Evolutionary conservation across 2,113 vertebrate species (phyloP).

Genomic region (Machaerirhynchus nigripectus): DNA sequence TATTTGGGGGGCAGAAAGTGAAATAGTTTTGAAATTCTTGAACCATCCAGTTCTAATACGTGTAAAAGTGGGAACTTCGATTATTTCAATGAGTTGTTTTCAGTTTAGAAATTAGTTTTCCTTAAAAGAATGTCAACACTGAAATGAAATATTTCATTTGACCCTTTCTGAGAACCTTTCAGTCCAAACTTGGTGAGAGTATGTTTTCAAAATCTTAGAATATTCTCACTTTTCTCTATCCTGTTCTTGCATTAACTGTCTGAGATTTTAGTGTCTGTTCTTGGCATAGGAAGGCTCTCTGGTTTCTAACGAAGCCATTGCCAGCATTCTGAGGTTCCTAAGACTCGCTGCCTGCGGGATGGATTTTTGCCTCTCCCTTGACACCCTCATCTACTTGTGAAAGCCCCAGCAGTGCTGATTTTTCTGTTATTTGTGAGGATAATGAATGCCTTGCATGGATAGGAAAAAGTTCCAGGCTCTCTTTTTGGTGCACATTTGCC

Average conservation of each 20-base stretch:
- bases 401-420: slow-evolving; percentile 52
- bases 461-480: slow-evolving; percentile 26
- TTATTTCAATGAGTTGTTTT: slow-evolving; percentile 31
- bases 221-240: slow-evolving; percentile 42
- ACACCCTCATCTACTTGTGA: slow-evolving; percentile 59
- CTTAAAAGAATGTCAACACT: slow-evolving; percentile 49
- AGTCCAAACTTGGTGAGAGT: slow-evolving; percentile 39
- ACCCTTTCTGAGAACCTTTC: slow-evolving; percentile 43
- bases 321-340: slow-evolving; percentile 57
- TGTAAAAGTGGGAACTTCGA: neutral
- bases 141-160: slow-evolving; percentile 60
- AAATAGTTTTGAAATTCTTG: neutral
- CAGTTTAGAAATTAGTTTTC: slow-evolving; percentile 37
- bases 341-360: slow-evolving; percentile 35
- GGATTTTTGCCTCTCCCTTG: slow-evolving; percentile 58
- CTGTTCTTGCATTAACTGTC: slow-evolving; percentile 54
- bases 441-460: slow-evolving; percentile 43
- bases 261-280: slow-evolving; percentile 62
- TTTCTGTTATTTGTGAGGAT: slow-evolving; percentile 53
- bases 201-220: slow-evolving; percentile 55
- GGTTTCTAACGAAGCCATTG: slow-evolving; percentile 54
- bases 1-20: neutral
- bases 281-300: slow-evolving; percentile 34
- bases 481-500: neutral
- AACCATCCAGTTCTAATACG: neutral